Conservation (phyloP, 2,888 invertebrate genomes). For the Hyposoter dolosus region DNA sequence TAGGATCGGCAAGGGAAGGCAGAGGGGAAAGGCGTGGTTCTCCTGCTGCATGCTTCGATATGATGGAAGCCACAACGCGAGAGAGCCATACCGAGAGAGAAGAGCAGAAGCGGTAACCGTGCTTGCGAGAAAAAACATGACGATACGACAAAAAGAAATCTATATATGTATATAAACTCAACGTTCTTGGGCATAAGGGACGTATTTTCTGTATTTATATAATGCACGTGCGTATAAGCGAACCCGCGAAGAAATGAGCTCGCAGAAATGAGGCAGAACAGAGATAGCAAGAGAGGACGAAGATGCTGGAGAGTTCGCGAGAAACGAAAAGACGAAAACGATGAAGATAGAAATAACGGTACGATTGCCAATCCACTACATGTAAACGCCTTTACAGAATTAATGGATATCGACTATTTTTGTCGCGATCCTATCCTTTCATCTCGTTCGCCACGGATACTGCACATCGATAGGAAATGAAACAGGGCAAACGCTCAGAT, state of each 20-base stretch:
- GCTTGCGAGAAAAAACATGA: constrained; percentile 51
- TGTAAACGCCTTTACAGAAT: constrained; percentile 8
- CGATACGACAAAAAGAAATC: constrained; percentile 67
- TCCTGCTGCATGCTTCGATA: constrained; percentile 73
- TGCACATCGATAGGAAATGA: constrained; percentile 10
- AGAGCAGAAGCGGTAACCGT: constrained; percentile 40
- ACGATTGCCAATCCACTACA: constrained; percentile 18
- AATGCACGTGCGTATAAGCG: constrained; percentile 63
- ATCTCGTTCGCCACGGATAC: constrained; percentile 1
- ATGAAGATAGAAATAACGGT: constrained; percentile 44
- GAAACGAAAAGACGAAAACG: constrained; percentile 21
- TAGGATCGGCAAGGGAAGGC: constrained; percentile 77
- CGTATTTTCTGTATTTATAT: constrained; percentile 45
- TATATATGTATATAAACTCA: constrained; percentile 67
- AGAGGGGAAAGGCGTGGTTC: constrained; percentile 82
- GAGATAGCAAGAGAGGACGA: neutral
- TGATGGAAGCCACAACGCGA: constrained; percentile 82
- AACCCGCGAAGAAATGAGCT: constrained; percentile 36
- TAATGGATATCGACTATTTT: constrained; percentile 38
- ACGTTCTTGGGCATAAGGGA: constrained; percentile 48
- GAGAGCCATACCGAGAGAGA: constrained; percentile 44
- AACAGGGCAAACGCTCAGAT: neutral
- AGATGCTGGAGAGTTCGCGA: neutral
- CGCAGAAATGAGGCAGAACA: constrained; percentile 23
- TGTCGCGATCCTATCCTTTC: constrained; percentile 12